Base-by-base conservation (phyloP, 2,888 invertebrate genomes). In the Scrobipalpa atriplicella region DNA sequence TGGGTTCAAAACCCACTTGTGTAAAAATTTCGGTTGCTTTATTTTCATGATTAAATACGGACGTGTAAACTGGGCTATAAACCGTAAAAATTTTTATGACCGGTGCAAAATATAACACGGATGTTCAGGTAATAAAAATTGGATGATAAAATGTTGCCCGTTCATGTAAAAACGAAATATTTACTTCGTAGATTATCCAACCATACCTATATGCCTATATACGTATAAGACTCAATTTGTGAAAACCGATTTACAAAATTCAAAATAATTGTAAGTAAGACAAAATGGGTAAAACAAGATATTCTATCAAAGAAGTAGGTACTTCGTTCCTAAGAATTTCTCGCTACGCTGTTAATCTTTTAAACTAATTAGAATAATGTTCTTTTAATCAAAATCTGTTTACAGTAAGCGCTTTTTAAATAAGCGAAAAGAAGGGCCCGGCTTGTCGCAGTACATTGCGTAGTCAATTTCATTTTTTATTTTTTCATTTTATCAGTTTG, bases 361-460 rank as follows among this genome's bases (percentile, higher is more conserved):
- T n/a, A n/a, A 47, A 47, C 47, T 5, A 47, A 47, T 47, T 65
- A 64, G 71, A 71, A 70, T 72, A 70, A 70, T 86, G 85, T n/a
- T n/a, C 16, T 16, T 16, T 47, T 47, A n/a, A 47, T 47, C 16
- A 47, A 47, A 47, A 47, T 10, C 47, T n/a, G n/a, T 43, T 62
- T 43, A 39, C 43, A 1, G 43, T 43, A 43, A 10, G 43, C 13
- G 11, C 62, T 39, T 62, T 62, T 47, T 19, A 21, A 47, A n/a
- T 8, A 16, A 47, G 47, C 47, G n/a, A 47, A 47, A 47, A 5
- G 16, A 16, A 89, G 43, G 43, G 16, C 47, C 47, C 47, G 5
- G 16, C 47, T 29, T 2, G n/a, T 47, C 16, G 5, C 5, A 1
- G n/a, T 47, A 47, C 47, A n/a, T 47, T 47, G 47, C 47, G 47